These are phyloP conservation scores for Dascillus cervinus DNA, from an alignment of 2,888 invertebrate species.

Conservation along the genomic window DNA sequence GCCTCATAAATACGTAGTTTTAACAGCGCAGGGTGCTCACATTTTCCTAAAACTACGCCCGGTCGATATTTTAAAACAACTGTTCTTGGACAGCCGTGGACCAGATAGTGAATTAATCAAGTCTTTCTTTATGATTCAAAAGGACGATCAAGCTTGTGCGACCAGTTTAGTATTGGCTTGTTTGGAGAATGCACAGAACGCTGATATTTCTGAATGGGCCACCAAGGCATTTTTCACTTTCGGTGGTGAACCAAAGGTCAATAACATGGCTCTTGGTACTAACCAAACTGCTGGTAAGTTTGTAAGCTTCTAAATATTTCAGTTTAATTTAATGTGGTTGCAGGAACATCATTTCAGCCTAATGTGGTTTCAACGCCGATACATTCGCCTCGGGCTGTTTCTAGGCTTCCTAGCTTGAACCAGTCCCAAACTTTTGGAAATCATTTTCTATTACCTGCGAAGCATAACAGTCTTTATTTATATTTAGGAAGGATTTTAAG, in stretches of 20 bases:
- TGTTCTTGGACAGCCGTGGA: conserved; percentile 75
- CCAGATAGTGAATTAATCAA: conserved; percentile 80
- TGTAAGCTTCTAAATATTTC: not conserved
- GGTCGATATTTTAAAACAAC: conserved; percentile 76
- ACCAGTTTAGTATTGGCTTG: conserved; percentile 82
- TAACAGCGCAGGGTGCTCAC: conserved; percentile 84
- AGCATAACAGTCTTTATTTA: conserved; percentile 90
- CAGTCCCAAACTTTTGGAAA: conserved; percentile 6
- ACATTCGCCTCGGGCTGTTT: too few relatives aligned
- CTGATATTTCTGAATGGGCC: conserved; percentile 77
- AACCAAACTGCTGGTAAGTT: conserved; percentile 27
- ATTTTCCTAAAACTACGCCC: conserved; percentile 78
- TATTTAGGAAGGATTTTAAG: conserved; percentile 82
- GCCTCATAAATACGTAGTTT: conserved; percentile 70
- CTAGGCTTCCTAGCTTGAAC: too few relatives aligned
- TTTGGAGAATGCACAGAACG: conserved; percentile 53
- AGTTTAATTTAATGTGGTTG: conserved; percentile 12
- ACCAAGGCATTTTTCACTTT: conserved; percentile 87
- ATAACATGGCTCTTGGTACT: conserved; percentile 1
- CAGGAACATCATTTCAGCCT: conserved; percentile 29
- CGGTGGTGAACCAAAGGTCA: conserved; percentile 83
- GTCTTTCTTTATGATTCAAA: conserved; percentile 77
- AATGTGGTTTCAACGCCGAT: conserved; percentile 39
- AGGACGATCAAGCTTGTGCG: conserved; percentile 82
- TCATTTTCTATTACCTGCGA: conserved; percentile 57